Percentiles rank a stretch among this genome's conserved stretches.
These are phyloP conservation scores for Microplitis manilae DNA, from an alignment of 2,888 invertebrate species.

Conservation along the genomic window DNA sequence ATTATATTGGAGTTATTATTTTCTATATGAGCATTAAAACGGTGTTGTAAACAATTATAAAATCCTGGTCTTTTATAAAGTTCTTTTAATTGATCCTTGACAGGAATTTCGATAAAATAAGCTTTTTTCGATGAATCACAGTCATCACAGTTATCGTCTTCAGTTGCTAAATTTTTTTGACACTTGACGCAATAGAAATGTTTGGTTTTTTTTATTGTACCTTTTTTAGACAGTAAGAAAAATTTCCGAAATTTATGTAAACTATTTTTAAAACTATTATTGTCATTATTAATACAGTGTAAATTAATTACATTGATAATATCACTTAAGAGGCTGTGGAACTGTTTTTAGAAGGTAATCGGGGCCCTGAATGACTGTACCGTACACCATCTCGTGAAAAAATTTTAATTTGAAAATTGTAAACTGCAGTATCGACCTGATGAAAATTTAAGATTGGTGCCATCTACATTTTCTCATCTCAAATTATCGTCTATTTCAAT, in stretches of 20 bases:
- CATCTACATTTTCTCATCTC: too few species aligned
- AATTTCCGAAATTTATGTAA: conserved; percentile 28
- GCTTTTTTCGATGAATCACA: not conserved
- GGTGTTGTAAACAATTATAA: conserved; percentile 14
- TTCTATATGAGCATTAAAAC: conserved; percentile 1
- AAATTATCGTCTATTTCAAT: too few species aligned
- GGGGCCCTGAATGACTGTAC: too few species aligned
- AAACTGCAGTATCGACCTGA: too few species aligned
- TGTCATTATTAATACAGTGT: conserved; percentile 18
- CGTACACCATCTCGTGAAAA: too few species aligned
- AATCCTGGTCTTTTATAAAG: conserved; percentile 18
- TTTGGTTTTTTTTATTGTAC: not conserved
- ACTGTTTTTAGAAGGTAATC: too few species aligned
- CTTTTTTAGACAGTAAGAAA: not conserved
- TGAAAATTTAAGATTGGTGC: too few species aligned
- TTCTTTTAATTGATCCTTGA: conserved; percentile 13
- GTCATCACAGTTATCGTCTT: conserved; percentile 7
- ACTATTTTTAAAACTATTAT: not conserved
- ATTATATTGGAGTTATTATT: not conserved
- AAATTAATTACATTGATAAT: conserved; percentile 14
- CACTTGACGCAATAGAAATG: conserved; percentile 25
- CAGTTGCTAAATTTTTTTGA: not conserved
- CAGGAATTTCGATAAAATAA: conserved; percentile 25
- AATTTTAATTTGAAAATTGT: too few species aligned
- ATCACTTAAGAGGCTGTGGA: conserved; percentile 9